Percentiles rank a stretch among this genome's conserved stretches.
Evolutionary conservation across 2,888 invertebrate species (phyloP).

Genomic region (Trisateles emortualis): DNA sequence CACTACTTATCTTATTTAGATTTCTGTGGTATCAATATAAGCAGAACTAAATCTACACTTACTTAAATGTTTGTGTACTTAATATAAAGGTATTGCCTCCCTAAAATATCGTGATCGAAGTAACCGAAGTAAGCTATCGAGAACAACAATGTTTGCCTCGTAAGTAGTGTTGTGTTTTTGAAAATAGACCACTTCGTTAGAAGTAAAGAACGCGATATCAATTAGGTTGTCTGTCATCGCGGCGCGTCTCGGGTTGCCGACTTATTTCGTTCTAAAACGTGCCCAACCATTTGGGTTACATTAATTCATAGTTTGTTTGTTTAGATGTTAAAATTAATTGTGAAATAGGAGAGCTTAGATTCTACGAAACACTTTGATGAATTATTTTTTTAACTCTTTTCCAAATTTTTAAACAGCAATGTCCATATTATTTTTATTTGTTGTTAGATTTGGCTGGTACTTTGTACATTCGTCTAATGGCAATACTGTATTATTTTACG

Average conservation of each 20-base stretch:
- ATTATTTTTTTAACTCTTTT: background rate
- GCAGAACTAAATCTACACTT: too few species aligned
- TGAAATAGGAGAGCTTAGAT: conserved; percentile 40
- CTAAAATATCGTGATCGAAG: conserved; percentile 4
- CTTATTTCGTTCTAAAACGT: conserved; percentile 59
- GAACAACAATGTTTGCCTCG: conserved; percentile 25
- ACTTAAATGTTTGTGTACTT: too few species aligned
- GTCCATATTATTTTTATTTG: background rate
- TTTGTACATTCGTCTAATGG: too few species aligned
- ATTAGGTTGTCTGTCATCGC: conserved; percentile 76
- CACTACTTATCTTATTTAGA: too few species aligned
- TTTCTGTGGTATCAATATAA: too few species aligned
- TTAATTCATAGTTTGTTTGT: conserved; percentile 58
- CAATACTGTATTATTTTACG: too few species aligned
- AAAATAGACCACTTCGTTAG: conserved; percentile 72
- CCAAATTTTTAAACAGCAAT: too few species aligned
- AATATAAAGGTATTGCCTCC: background rate
- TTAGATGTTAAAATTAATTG: conserved; percentile 51
- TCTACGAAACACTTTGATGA: conserved; percentile 27
- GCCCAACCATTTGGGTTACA: conserved; percentile 54
- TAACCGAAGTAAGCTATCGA: conserved; percentile 18
- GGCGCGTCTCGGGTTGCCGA: conserved; percentile 63
- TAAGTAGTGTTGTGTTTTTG: conserved; percentile 47
- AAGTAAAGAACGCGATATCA: conserved; percentile 76
- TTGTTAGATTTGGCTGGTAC: background rate